Evolutionary conservation across 2,797 vertebrate species (phyloP).

Genomic region (Halcyon badia): DNA sequence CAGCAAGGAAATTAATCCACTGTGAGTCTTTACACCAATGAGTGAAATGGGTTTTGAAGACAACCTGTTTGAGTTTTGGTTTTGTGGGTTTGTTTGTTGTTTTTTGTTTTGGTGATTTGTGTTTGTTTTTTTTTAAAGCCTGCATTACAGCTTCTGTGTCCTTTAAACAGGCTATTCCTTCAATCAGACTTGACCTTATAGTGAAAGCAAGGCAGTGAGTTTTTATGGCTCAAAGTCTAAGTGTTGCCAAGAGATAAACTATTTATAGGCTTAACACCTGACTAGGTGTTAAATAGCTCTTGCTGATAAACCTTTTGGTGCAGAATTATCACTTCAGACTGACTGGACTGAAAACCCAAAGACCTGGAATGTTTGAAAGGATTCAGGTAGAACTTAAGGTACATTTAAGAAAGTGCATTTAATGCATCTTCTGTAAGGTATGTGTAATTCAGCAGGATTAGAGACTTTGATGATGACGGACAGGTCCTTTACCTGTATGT

Average conservation of each 20-base stretch:
- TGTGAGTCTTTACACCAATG: neutral
- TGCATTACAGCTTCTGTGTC: neutral
- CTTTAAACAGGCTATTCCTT: constrained; percentile 4
- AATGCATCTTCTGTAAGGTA: neutral
- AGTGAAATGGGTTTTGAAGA: neutral
- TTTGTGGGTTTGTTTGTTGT: neutral
- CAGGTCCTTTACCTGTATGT: neutral
- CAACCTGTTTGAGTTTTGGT: neutral
- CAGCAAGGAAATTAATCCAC: neutral
- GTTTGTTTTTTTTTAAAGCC: neutral
- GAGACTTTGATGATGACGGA: neutral
- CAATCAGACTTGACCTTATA: neutral
- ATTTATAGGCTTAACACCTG: constrained; percentile 68
- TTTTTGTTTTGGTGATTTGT: neutral
- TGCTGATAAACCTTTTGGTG: neutral
- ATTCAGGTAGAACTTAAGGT: neutral
- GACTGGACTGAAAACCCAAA: neutral
- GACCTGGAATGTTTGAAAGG: neutral
- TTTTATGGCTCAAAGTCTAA: constrained; percentile 19
- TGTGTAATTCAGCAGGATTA: neutral
- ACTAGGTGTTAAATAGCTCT: constrained; percentile 51
- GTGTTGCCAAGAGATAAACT: constrained; percentile 43
- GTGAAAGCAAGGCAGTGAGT: constrained; percentile 8
- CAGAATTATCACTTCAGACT: constrained; percentile 28
- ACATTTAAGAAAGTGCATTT: neutral